These are phyloP conservation scores for Pogonophryne albipinna DNA, from an alignment of 2,797 vertebrate species.

Conservation along the genomic window DNA sequence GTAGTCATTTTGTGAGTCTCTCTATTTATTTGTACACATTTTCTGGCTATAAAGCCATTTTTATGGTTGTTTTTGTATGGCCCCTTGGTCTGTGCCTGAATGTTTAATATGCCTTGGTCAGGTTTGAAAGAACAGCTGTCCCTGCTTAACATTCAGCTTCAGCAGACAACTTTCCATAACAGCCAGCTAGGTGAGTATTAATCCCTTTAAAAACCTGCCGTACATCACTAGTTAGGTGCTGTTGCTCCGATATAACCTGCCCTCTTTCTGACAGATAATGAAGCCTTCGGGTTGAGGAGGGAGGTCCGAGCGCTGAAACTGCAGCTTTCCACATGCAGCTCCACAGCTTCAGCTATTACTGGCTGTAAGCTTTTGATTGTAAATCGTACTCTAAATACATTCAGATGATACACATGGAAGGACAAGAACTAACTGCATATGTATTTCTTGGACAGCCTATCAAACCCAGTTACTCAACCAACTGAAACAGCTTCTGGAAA, in stretches of 20 bases:
- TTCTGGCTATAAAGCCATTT: too few relatives aligned
- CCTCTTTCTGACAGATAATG: constrained; percentile 35
- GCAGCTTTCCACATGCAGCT: constrained; percentile 43
- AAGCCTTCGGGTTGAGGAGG: constrained; percentile 27
- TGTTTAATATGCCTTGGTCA: not conserved
- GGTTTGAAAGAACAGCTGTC: constrained; percentile 26
- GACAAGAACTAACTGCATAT: not conserved
- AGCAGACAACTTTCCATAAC: not conserved
- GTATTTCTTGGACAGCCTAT: constrained; percentile 46
- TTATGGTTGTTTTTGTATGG: too few relatives aligned
- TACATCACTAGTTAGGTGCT: not conserved
- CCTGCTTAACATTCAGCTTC: not conserved
- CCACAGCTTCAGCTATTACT: not conserved
- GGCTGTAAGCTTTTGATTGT: constrained; percentile 33
- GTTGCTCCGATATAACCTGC: not conserved
- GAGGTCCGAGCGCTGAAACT: constrained; percentile 28
- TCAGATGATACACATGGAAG: not conserved
- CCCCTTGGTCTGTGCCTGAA: not conserved
- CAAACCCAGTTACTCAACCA: constrained; percentile 39
- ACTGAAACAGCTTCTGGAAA: constrained; percentile 44
- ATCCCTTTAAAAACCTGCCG: not conserved
- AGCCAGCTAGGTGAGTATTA: constrained; percentile 36
- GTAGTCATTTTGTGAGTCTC: too few relatives aligned
- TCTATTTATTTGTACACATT: too few relatives aligned
- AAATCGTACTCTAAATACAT: not conserved